A percentile compares a stretch with the other conserved stretches of the same genome.
Evolutionary conservation across 1,140 invertebrate genomes (phyloP).

Genomic region (Calephelis virginiensis): DNA sequence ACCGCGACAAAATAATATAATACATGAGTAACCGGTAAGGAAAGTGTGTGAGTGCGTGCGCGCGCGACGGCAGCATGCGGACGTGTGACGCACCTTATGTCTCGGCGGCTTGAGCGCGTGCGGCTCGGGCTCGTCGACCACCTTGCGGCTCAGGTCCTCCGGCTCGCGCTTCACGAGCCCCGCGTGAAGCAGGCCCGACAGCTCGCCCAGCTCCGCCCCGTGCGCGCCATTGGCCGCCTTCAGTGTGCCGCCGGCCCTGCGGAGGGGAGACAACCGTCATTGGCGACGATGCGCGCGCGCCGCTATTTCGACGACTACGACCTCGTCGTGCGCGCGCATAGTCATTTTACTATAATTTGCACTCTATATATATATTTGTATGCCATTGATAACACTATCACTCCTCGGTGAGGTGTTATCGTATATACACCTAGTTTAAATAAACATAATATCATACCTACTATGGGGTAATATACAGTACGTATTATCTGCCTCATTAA

Average conservation of each 20-base stretch:
- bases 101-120: slow-evolving; percentile 74
- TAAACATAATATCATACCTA: not conserved
- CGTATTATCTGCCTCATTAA: too few species aligned
- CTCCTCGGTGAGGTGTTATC: not conserved
- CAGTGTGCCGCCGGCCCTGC: slow-evolving; percentile 69
- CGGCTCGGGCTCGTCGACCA: slow-evolving; percentile 72
- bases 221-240: slow-evolving; percentile 76
- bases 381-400: slow-evolving; percentile 9
- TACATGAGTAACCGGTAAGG: slow-evolving; percentile 69
- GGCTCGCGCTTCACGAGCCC: slow-evolving; percentile 78
- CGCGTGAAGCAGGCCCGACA: slow-evolving; percentile 76
- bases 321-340: slow-evolving; percentile 53
- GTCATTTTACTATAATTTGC: slow-evolving; percentile 48
- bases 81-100: slow-evolving; percentile 77
- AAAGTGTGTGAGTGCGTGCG: slow-evolving; percentile 74
- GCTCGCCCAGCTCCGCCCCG: slow-evolving; percentile 78
- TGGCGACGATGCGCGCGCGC: slow-evolving; percentile 69
- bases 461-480: not conserved
- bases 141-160: slow-evolving; percentile 78
- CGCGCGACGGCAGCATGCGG: slow-evolving; percentile 73
- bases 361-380: slow-evolving; percentile 34
- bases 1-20: slow-evolving; percentile 55
- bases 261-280: slow-evolving; percentile 68
- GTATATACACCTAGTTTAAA: not conserved
- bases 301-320: slow-evolving; percentile 52